Conservation (phyloP, 2,888 invertebrate genomes). For the Ophion ellenae region DNA sequence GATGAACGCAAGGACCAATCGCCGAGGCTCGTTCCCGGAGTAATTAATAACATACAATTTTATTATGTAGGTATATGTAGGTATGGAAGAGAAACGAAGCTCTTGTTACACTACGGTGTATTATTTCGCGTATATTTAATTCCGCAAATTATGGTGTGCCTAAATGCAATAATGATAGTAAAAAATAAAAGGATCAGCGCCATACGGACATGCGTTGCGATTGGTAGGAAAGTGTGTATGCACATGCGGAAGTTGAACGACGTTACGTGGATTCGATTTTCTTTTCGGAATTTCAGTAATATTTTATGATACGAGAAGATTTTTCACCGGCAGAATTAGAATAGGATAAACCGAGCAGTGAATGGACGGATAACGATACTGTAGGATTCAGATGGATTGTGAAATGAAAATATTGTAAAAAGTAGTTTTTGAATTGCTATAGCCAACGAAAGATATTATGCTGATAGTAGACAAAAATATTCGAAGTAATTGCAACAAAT, state of each 20-base stretch:
- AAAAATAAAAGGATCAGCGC: slow-evolving; percentile 1
- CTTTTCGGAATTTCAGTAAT: background rate
- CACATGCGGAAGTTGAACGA: background rate
- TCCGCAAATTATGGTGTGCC: slow-evolving; percentile 23
- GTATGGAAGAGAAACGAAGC: slow-evolving; percentile 29
- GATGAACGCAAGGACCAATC: slow-evolving; percentile 33
- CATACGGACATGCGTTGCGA: background rate
- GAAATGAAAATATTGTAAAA: too few species aligned
- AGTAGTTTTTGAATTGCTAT: too few species aligned
- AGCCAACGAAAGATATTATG: too few species aligned
- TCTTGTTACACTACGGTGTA: slow-evolving; percentile 6
- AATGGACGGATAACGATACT: too few species aligned
- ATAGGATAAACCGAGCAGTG: background rate
- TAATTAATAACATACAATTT: slow-evolving; percentile 48
- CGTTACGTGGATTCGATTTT: background rate
- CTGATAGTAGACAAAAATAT: too few species aligned
- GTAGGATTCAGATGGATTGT: too few species aligned
- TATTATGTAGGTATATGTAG: background rate
- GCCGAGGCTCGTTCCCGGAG: slow-evolving; percentile 48
- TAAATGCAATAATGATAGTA: background rate
- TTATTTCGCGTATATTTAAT: slow-evolving; percentile 43
- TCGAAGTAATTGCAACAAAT: too few species aligned
- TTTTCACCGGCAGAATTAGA: background rate
- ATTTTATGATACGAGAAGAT: too few species aligned
- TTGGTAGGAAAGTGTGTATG: background rate